Evolutionary conservation across 2,113 vertebrate species (phyloP).

Genomic region (Aramus guarauna): DNA sequence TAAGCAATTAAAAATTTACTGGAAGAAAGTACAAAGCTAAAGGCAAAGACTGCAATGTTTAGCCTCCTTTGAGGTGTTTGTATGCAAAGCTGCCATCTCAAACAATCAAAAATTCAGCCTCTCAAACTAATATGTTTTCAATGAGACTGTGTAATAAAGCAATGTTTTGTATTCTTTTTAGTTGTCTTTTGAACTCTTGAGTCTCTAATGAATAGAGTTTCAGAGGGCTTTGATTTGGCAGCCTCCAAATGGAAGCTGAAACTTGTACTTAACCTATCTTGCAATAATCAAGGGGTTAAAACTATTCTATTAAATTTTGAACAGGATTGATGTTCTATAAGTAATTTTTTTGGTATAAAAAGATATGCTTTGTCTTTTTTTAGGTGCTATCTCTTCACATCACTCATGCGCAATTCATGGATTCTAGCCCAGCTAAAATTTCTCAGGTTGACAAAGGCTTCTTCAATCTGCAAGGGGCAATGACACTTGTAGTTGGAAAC

Average conservation of each 20-base stretch:
- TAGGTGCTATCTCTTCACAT: background rate
- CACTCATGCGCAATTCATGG: background rate
- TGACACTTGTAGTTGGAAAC: background rate
- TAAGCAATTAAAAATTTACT: background rate
- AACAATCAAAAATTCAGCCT: background rate
- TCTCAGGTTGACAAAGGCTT: background rate
- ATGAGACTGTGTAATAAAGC: background rate
- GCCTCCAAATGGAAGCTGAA: background rate
- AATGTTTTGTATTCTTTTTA: background rate
- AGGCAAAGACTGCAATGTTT: background rate
- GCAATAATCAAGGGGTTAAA: too few species aligned
- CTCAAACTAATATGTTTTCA: background rate
- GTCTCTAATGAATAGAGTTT: background rate
- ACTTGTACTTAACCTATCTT: too few species aligned
- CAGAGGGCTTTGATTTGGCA: background rate
- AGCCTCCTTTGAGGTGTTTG: background rate
- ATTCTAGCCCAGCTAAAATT: background rate
- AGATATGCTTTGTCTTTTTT: background rate
- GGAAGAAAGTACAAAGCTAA: background rate
- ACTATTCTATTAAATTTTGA: background rate
- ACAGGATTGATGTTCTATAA: background rate
- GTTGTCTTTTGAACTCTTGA: background rate
- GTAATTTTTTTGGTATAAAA: background rate
- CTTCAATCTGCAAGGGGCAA: background rate
- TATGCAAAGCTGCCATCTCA: background rate